Evolutionary conservation across 2,797 vertebrate species (phyloP).

Genomic region (Hafferia zeledoni): DNA sequence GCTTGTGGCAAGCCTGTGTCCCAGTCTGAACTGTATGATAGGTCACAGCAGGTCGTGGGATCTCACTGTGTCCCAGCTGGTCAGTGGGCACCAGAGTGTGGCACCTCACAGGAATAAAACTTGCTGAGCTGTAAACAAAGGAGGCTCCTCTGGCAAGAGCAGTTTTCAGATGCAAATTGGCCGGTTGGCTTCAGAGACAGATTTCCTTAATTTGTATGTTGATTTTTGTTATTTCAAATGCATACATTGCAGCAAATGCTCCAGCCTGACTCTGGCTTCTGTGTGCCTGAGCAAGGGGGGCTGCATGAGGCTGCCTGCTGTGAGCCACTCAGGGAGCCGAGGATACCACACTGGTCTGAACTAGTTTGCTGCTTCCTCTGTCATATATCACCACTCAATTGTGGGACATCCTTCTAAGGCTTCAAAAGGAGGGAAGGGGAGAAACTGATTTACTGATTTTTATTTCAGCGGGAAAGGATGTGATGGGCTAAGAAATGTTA

Average conservation of each 20-base stretch:
- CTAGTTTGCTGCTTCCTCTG: conserved; percentile 6
- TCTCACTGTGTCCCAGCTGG: not conserved
- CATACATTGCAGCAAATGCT: not conserved
- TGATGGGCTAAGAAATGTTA: not conserved
- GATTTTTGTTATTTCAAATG: conserved; percentile 15
- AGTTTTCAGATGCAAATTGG: not conserved
- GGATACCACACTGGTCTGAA: not conserved
- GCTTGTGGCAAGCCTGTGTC: not conserved
- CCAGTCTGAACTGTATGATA: not conserved
- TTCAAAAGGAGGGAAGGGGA: not conserved
- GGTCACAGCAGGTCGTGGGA: accelerated
- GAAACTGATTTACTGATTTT: not conserved
- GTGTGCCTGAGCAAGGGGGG: not conserved
- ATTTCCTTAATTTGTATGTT: conserved; percentile 32
- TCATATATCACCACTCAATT: not conserved
- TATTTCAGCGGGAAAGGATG: not conserved
- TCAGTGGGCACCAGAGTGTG: not conserved
- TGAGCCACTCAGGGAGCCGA: not conserved
- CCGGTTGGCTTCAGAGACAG: not conserved
- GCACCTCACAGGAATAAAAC: not conserved
- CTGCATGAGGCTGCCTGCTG: not conserved
- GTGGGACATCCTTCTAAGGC: not conserved
- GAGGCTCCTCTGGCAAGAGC: not conserved
- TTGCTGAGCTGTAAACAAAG: not conserved
- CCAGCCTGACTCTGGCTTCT: not conserved